These are phyloP conservation scores for Anadara kagoshimensis DNA, from an alignment of 1,140 invertebrate genomes.

Conservation along the genomic window DNA sequence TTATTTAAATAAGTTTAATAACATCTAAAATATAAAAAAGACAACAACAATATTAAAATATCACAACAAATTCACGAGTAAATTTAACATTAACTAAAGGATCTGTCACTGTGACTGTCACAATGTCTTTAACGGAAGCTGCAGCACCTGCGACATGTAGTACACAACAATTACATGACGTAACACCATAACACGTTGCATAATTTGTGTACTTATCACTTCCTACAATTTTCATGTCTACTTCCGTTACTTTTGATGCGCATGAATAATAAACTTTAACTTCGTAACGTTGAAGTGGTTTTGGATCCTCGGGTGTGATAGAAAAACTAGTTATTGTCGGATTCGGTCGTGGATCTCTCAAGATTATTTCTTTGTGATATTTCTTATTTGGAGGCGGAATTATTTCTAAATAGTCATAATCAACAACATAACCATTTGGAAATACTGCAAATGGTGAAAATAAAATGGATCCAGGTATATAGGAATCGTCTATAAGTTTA, in stretches of 20 bases:
- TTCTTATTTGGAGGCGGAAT: not conserved
- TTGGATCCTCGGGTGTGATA: conserved; percentile 19
- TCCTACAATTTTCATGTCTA: conserved; percentile 25
- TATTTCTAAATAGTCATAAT: conserved; percentile 1
- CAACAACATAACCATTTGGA: conserved; percentile 9
- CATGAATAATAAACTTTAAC: conserved; percentile 19
- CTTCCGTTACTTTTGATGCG: conserved; percentile 20
- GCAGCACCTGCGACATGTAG: conserved; percentile 30
- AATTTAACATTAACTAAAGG: not conserved
- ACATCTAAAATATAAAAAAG: too few relatives aligned
- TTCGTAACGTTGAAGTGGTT: conserved; percentile 17
- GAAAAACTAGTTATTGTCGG: conserved; percentile 28
- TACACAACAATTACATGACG: conserved; percentile 23
- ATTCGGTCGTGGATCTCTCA: conserved; percentile 13
- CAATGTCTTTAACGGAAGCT: conserved; percentile 23
- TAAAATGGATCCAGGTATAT: conserved; percentile 4
- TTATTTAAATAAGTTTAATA: too few relatives aligned
- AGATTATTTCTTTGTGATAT: not conserved
- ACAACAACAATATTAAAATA: conserved; percentile 4
- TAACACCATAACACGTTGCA: conserved; percentile 14
- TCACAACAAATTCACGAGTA: conserved; percentile 11
- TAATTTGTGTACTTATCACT: conserved; percentile 28
- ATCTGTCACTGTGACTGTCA: conserved; percentile 6
- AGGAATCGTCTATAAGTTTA: conserved; percentile 11
- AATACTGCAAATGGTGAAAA: not conserved